phyloP scores from a whole-genome alignment of 2,797 vertebrate genomes.

The Toxotes lorentzi region DNA sequence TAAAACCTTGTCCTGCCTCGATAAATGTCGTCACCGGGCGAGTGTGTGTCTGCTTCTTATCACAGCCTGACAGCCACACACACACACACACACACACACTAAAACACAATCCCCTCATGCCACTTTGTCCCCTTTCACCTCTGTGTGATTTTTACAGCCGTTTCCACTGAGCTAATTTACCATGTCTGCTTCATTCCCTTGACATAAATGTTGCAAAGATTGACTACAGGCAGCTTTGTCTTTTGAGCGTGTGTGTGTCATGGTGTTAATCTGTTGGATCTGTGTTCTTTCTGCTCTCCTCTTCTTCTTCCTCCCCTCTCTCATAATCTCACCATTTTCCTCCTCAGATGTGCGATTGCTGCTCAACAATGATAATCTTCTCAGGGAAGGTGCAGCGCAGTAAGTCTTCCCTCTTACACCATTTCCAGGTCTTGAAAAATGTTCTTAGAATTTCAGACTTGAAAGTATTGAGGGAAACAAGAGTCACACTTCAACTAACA shows the following conservation, averaged over 20 bases:
- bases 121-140: constrained; percentile 57
- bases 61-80: constrained; percentile 53
- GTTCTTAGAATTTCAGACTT: neutral
- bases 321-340: constrained; percentile 26
- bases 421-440: neutral
- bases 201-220: constrained; percentile 36
- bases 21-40: constrained; percentile 56
- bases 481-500: neutral
- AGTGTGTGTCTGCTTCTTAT: constrained; percentile 61
- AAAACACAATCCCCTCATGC: constrained; percentile 32
- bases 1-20: constrained; percentile 42
- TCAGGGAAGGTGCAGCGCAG: constrained; percentile 97
- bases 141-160: constrained; percentile 47
- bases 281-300: constrained; percentile 4
- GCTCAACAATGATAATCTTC: constrained; percentile 97
- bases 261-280: constrained; percentile 17
- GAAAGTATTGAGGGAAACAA: neutral
- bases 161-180: constrained; percentile 63
- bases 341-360: constrained; percentile 94
- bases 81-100: constrained; percentile 30
- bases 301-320: neutral
- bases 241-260: constrained; percentile 32
- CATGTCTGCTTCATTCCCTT: constrained; percentile 40
- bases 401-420: constrained; percentile 80
- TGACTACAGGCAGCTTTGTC: constrained; percentile 36